Evolutionary conservation across 35 echinoderm and acorn worm genomes (phyloP), one percentile per base, ranked within the genome.

Genomic region (Heliocidaris tuberculata): DNA sequence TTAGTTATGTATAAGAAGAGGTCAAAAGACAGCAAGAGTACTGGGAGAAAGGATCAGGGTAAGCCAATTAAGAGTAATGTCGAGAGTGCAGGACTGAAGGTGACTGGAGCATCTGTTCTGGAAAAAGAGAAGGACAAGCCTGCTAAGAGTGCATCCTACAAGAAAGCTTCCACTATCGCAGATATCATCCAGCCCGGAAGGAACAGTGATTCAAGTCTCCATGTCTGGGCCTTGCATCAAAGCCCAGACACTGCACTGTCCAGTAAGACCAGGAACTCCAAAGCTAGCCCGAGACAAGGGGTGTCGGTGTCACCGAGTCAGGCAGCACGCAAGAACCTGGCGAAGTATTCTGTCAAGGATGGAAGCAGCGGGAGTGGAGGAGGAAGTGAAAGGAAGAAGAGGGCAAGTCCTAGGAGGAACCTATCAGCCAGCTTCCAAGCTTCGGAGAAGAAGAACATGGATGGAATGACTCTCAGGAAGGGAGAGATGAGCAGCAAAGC

Each of bases 181-280:
- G 91, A 93, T 32, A 32, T 47, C 87, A 32, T 89, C 31, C 91
- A 93, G 21, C 91, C 91, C 21, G 50, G 91, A 30, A 49, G 13
- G n/a, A 59, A 92, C 90, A 30, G 19, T 31, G 91, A 93, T 42
- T 30, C 91, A 2, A 93, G 91, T 27, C 50, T 93, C 47, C 91
- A 93, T 27, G 91, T 93, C 91, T 93, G 91, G 91, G 91, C 91
- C 47, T 48, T 93, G 50, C 91, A 93, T 31, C 91, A 93, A 31
- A 50, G 48, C 30, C 91, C 91, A 16, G 50, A 30, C 50, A 42
- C 90, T 92, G 48, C 90, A 6, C 16, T 50, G 19, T 29, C 32
- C 48, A 31, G 48, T 49, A 59, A 59, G 48, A 89, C 31, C 87
- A 59, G 50, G 16, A 93, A 93, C 48, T 93, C 91, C 32, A 49